These are phyloP conservation scores for Drosophila cardini DNA, from an alignment of 1,140 invertebrate genomes.

Conservation along the genomic window DNA sequence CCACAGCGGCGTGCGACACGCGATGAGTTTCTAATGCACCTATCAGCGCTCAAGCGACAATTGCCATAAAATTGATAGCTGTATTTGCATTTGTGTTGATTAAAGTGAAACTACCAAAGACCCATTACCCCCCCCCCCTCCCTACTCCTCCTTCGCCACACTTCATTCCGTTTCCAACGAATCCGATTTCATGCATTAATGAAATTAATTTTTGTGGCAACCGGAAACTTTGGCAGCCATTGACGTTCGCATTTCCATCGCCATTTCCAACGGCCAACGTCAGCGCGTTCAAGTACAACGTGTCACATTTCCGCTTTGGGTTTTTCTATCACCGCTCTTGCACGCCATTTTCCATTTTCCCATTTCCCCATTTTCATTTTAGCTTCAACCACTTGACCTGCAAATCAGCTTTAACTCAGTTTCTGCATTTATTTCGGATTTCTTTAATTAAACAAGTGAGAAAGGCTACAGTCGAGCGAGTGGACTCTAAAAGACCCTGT, in stretches of 20 bases:
- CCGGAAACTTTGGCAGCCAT: conserved; percentile 60
- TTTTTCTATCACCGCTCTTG: conserved; percentile 4
- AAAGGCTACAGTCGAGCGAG: no score
- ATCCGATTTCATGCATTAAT: conserved; percentile 68
- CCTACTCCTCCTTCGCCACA: neutral
- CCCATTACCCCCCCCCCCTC: neutral
- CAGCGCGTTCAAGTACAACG: conserved; percentile 61
- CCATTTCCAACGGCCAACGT: conserved; percentile 18
- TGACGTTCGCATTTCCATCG: neutral
- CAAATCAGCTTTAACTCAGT: conserved; percentile 64
- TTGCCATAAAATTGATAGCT: conserved; percentile 67
- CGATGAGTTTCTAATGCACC: conserved; percentile 92
- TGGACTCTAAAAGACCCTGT: no score
- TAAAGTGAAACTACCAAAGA: conserved; percentile 40
- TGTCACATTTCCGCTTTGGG: conserved; percentile 74
- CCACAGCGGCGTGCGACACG: conserved; percentile 91
- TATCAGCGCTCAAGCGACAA: conserved; percentile 93
- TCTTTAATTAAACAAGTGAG: no score
- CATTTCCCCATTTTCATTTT: conserved; percentile 37
- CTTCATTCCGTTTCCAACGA: conserved; percentile 33
- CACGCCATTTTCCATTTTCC: neutral
- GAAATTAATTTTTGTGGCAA: conserved; percentile 82
- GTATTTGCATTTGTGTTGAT: conserved; percentile 52
- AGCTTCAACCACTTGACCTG: conserved; percentile 65
- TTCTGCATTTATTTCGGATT: conserved; percentile 5